Percentiles rank a stretch among this genome's conserved stretches.
phyloP scores from a whole-genome alignment of 2,797 vertebrate genomes.

The Cuniculus paca region DNA sequence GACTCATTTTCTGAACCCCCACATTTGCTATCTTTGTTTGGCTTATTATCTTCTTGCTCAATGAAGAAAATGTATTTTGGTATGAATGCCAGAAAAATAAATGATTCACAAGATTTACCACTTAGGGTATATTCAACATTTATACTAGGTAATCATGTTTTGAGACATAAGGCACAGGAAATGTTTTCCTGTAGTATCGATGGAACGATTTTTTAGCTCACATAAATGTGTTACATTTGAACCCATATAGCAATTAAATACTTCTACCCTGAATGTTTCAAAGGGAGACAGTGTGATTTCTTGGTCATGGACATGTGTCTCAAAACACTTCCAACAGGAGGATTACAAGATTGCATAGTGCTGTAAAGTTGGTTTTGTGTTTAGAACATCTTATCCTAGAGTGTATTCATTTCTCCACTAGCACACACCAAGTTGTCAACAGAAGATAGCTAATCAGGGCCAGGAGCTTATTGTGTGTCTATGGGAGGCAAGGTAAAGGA shows the following conservation, averaged over 20 bases:
- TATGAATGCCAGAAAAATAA: constrained; percentile 46
- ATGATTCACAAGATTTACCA: constrained; percentile 14
- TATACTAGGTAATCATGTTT: constrained; percentile 9
- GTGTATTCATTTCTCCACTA: neutral
- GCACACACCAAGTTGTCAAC: neutral
- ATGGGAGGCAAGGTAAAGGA: neutral
- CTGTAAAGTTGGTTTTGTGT: neutral
- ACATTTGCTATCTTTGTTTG: constrained; percentile 58
- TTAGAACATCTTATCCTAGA: neutral
- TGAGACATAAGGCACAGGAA: constrained; percentile 12
- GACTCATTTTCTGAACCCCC: neutral
- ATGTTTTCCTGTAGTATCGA: neutral
- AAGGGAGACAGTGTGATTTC: neutral
- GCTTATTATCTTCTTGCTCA: constrained; percentile 64
- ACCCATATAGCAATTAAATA: neutral
- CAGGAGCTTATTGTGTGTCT: neutral
- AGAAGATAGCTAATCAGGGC: neutral
- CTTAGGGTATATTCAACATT: constrained; percentile 42
- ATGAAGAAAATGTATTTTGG: constrained; percentile 55
- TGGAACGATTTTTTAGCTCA: neutral
- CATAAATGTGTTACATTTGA: neutral
- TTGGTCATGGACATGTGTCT: neutral
- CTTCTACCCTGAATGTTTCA: neutral
- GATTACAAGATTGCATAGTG: neutral
- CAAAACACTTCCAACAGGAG: neutral